These are phyloP conservation scores for Chromoteleia sp. DNA, from an alignment of 2,888 invertebrate species.

Conservation along the genomic window DNA sequence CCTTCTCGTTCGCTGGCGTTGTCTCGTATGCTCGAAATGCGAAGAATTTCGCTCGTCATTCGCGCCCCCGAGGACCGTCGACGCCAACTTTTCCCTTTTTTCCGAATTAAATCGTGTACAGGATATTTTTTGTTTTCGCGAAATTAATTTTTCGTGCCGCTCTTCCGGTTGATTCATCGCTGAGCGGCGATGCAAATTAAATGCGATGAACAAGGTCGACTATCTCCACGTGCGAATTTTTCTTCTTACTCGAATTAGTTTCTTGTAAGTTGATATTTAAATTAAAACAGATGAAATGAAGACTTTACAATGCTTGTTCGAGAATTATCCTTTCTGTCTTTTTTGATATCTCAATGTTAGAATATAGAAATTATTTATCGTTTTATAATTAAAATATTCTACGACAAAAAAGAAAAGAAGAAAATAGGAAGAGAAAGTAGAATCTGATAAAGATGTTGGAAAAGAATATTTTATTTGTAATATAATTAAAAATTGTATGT, in stretches of 20 bases:
- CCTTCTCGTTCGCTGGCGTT: constrained; percentile 50
- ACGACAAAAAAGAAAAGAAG: not conserved
- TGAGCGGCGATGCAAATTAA: constrained; percentile 40
- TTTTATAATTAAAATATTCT: no score
- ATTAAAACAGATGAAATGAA: constrained; percentile 19
- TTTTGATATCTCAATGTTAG: not conserved
- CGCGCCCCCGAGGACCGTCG: constrained; percentile 50
- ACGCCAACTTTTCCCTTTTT: constrained; percentile 45
- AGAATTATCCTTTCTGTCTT: not conserved
- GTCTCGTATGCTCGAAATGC: constrained; percentile 66
- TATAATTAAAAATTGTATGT: no score
- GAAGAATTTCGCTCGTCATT: constrained; percentile 62
- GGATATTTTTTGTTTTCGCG: constrained; percentile 51
- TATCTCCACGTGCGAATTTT: constrained; percentile 26
- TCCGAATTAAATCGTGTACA: constrained; percentile 45
- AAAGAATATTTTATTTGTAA: no score
- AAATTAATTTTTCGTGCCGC: constrained; percentile 57
- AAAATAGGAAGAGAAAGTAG: no score
- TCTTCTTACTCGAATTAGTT: constrained; percentile 29
- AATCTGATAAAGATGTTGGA: no score
- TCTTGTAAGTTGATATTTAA: constrained; percentile 38
- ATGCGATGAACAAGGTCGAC: constrained; percentile 36
- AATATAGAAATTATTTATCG: not conserved
- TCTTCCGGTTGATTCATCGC: constrained; percentile 50
- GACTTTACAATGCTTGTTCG: not conserved